These are phyloP conservation scores for Hylaea fasciaria DNA, from an alignment of 2,888 invertebrate genomes.

Conservation along the genomic window DNA sequence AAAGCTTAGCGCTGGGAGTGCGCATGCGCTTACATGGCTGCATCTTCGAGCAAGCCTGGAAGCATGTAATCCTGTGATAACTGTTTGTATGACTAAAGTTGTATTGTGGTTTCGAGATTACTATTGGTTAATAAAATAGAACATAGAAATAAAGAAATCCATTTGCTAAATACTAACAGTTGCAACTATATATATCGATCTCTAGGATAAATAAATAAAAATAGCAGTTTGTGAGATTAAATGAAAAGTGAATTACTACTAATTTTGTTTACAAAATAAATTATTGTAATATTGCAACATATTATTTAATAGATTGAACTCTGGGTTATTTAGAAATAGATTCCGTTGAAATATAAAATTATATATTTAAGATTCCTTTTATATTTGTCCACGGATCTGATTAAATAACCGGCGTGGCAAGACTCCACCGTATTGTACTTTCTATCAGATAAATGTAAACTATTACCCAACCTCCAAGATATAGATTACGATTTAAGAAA, in stretches of 20 bases:
- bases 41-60: constrained; percentile 26
- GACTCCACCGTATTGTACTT: constrained; percentile 62
- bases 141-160: no score
- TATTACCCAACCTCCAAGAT: constrained; percentile 64
- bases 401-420: constrained; percentile 53
- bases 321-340: no score
- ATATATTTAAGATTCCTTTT: constrained; percentile 43
- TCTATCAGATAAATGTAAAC: constrained; percentile 74
- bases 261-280: no score
- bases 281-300: no score
- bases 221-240: no score
- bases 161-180: no score
- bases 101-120: no score
- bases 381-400: constrained; percentile 60
- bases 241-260: no score
- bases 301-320: no score
- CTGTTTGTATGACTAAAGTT: neutral
- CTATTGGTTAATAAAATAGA: no score
- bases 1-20: constrained; percentile 29
- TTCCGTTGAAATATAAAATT: neutral
- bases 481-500: constrained; percentile 60
- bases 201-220: no score
- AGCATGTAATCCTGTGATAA: constrained; percentile 1
- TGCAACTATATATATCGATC: no score
- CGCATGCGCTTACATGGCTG: constrained; percentile 34